Evolutionary conservation across 2,797 vertebrate genomes (phyloP).

Genomic region (Fratercula arctica): DNA sequence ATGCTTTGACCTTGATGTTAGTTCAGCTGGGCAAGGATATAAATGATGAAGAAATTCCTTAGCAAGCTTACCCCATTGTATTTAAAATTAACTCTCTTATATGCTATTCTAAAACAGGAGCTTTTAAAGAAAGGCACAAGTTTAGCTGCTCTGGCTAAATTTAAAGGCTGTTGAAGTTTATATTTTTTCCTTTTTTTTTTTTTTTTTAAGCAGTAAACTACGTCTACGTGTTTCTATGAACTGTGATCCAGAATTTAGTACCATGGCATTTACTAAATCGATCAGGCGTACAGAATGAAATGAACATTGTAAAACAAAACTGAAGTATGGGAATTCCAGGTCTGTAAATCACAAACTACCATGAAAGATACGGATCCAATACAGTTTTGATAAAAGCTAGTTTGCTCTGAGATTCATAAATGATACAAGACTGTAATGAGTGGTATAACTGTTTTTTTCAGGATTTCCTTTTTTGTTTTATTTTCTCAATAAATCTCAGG

Average conservation of each 20-base stretch:
- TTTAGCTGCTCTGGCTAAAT: background rate
- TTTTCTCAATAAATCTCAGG: background rate
- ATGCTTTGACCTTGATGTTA: constrained; percentile 25
- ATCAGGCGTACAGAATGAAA: background rate
- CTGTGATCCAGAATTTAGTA: background rate
- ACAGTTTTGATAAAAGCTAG: background rate
- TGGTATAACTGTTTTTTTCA: background rate
- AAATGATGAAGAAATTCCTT: constrained; percentile 27
- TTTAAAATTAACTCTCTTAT: constrained; percentile 14
- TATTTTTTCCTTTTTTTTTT: background rate
- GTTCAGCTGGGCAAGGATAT: constrained; percentile 23
- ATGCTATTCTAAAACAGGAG: background rate
- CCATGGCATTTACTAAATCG: background rate
- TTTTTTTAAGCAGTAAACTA: background rate
- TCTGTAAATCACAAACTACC: background rate
- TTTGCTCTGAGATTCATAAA: background rate
- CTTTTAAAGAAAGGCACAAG: background rate
- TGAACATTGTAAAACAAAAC: background rate
- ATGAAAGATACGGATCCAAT: background rate
- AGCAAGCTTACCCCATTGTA: background rate
- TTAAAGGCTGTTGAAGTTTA: background rate
- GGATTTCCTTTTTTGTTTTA: background rate
- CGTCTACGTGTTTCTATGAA: background rate
- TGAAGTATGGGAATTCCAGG: background rate
- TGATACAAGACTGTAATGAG: background rate